Evolutionary conservation across 2,888 invertebrate genomes (phyloP).

Genomic region (Tortricodes alternella): DNA sequence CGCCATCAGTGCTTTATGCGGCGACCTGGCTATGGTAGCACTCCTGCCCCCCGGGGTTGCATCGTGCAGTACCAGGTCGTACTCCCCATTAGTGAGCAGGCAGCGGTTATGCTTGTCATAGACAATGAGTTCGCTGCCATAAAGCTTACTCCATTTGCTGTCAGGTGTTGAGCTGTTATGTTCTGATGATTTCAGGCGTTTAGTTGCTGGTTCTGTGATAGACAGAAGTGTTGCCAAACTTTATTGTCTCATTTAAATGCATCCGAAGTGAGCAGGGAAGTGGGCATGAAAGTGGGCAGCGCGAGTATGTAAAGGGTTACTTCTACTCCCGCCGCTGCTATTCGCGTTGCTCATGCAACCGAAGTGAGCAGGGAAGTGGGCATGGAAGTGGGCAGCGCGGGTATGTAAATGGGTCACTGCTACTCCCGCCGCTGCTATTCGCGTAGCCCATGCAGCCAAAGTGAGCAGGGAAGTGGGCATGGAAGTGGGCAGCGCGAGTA

Average conservation of each 20-base stretch:
- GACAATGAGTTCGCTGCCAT: slow-evolving; percentile 92
- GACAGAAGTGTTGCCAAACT: not conserved
- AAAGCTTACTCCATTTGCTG: slow-evolving; percentile 82
- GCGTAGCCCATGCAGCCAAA: too few species aligned
- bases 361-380: too few species aligned
- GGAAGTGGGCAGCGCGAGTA: too few species aligned
- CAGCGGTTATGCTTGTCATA: slow-evolving; percentile 95
- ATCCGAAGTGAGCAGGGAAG: not conserved
- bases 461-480: too few species aligned
- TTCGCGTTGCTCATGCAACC: too few species aligned
- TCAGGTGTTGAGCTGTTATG: slow-evolving; percentile 56
- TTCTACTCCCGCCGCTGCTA: too few species aligned
- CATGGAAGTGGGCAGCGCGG: too few species aligned
- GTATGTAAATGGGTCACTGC: too few species aligned
- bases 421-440: too few species aligned
- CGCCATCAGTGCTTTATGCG: slow-evolving; percentile 77
- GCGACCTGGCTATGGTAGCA: slow-evolving; percentile 70
- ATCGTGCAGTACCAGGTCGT: slow-evolving; percentile 93
- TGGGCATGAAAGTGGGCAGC: too few species aligned
- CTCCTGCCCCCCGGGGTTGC: slow-evolving; percentile 85
- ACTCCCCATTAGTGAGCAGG: slow-evolving; percentile 93
- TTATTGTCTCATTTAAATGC: not conserved
- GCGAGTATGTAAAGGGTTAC: too few species aligned
- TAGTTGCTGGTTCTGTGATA: slow-evolving; percentile 85
- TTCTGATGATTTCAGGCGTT: slow-evolving; percentile 85